These are phyloP conservation scores for Eulemur rufifrons DNA, from an alignment of 2,113 vertebrate genomes.

Conservation along the genomic window DNA sequence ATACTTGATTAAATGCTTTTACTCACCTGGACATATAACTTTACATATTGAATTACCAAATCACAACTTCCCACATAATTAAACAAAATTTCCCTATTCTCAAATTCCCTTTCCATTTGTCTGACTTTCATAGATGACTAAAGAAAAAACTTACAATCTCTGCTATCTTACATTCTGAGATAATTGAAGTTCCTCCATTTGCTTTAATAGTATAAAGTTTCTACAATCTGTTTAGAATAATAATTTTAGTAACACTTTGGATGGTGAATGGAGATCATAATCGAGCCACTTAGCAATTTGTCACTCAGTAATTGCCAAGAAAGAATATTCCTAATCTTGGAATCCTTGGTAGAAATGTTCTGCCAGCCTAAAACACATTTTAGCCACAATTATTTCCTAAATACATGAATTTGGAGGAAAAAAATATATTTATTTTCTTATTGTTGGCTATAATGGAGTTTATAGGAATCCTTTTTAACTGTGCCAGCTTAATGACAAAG, in stretches of 20 bases:
- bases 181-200: not conserved
- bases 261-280: rapidly evolving
- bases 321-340: rapidly evolving
- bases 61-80: not conserved
- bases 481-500: rapidly evolving
- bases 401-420: not conserved
- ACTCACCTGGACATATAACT: not conserved
- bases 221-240: not conserved
- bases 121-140: not conserved
- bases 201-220: not conserved
- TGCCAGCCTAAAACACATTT: rapidly evolving
- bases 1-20: not conserved
- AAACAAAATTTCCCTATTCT: not conserved
- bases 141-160: not conserved
- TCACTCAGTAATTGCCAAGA: not conserved
- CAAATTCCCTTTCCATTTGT: not conserved
- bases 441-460: not conserved
- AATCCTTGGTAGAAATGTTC: rapidly evolving
- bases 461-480: not conserved
- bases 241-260: not conserved
- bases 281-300: not conserved
- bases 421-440: not conserved
- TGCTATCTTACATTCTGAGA: not conserved
- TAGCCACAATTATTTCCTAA: not conserved
- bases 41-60: not conserved